Evolutionary conservation across 1,140 invertebrate species (phyloP), one percentile per base, ranked within the genome.

Genomic region (Drosophila kikkawai): DNA sequence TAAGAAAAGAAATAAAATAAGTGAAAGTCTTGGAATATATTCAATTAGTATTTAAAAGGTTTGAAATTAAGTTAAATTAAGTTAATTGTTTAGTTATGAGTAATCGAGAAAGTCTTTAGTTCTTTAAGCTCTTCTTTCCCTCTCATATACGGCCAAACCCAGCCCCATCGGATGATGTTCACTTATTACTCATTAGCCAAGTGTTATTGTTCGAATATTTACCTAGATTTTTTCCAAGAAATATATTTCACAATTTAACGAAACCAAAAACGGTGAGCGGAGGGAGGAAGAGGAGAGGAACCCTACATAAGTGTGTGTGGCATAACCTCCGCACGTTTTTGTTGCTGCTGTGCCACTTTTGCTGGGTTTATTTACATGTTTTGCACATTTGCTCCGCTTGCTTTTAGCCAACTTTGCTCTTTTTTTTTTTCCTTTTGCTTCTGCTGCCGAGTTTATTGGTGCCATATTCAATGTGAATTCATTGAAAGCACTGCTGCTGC

Each of bases 391-490:
- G 64, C 63, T 68, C 50, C 44, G 50, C 39, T 41, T 70, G 75
- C 83, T 73, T 75, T 82, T 78, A 50, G 82, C 66, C 76, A 58
- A 88, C 50, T 77, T 74, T 32, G 59, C 81, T 75, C 7, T 42
- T 71, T 71, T 70, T 55, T 61, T 77, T 45, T 69, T n/a, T n/a
- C n/a, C n/a, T n/a, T 63, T 76, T 37, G 66, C 58, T 80, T 45
- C 47, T 69, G 58, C 39, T 64, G 44, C 44, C 58, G 48, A 32
- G 47, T 80, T 84, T 84, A 85, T 84, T 84, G 77, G 67, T 85
- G 82, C 78, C 77, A 84, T 85, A 68, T 80, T 80, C 67, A 80
- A 64, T 58, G 73, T 57, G 69, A 80, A 77, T 84, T 84, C 81
- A 84, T 84, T 71, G 48, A 64, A 84, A 58, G 50, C 69, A 36